Percentiles rank a stretch among this genome's conserved stretches.
Evolutionary conservation across 2,797 vertebrate genomes (phyloP).

Genomic region (Hapalemur alaotrensis): DNA sequence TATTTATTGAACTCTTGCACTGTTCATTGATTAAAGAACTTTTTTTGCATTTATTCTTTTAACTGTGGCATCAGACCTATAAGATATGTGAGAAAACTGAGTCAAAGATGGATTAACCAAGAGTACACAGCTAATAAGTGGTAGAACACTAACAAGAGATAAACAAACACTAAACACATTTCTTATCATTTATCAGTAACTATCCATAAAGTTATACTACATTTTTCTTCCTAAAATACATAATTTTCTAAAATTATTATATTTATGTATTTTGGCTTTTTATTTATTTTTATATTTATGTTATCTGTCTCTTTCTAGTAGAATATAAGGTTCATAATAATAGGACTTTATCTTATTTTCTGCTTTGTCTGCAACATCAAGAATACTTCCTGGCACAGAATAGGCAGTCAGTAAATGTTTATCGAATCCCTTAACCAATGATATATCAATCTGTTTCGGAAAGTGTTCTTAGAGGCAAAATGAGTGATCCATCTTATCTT

Average conservation of each 20-base stretch:
- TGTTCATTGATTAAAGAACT: not conserved
- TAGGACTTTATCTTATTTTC: not conserved
- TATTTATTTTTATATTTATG: not conserved
- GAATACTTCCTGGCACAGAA: not conserved
- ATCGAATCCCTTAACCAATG: not conserved
- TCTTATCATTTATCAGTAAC: not conserved
- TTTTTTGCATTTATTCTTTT: not conserved
- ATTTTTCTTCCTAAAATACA: not conserved
- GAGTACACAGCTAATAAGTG: not conserved
- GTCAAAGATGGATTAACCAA: not conserved
- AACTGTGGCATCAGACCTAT: not conserved
- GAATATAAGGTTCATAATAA: not conserved
- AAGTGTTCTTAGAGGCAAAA: not conserved
- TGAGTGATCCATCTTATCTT: not conserved
- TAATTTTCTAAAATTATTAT: not conserved
- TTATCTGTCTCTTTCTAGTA: not conserved
- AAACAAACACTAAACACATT: not conserved
- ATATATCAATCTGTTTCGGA: not conserved
- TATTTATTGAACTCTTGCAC: not conserved
- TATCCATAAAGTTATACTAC: not conserved
- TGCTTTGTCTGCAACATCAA: not conserved
- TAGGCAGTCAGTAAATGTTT: not conserved
- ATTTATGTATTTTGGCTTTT: not conserved
- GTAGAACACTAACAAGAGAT: not conserved
- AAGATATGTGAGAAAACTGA: not conserved